phyloP scores from a whole-genome alignment of 2,113 vertebrate genomes.

The Epinephelus moara region DNA sequence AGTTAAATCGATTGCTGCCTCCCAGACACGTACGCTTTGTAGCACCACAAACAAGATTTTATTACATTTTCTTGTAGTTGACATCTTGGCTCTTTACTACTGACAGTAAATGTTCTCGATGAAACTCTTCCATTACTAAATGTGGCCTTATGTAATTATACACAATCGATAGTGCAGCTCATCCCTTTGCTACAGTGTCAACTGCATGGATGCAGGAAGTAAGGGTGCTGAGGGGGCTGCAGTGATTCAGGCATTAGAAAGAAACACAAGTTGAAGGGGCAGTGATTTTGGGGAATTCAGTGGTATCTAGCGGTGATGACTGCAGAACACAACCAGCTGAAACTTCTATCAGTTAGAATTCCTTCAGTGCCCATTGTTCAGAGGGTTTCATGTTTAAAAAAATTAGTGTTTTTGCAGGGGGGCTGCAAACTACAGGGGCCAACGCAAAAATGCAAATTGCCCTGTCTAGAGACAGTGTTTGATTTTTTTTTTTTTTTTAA shows the following conservation, averaged over 20 bases:
- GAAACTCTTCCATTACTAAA: background rate
- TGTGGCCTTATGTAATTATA: background rate
- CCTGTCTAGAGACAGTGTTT: no score
- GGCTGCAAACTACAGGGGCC: no score
- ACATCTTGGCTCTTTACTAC: background rate
- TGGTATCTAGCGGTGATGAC: no score
- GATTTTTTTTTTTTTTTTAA: no score
- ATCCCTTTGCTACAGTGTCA: background rate
- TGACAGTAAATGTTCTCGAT: background rate
- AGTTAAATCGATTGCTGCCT: constrained; percentile 38
- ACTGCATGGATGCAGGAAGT: background rate
- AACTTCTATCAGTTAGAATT: no score
- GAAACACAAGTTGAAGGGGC: no score
- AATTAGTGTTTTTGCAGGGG: no score
- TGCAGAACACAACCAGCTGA: no score
- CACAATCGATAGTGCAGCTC: background rate
- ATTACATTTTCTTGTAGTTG: constrained; percentile 23
- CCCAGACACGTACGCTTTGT: constrained; percentile 12
- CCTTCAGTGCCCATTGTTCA: no score
- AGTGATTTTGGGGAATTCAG: no score
- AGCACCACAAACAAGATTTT: background rate
- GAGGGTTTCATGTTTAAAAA: no score
- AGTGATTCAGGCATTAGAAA: background rate
- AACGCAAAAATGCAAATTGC: no score
- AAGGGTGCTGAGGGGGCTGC: background rate